Evolutionary conservation across 2,888 invertebrate species (phyloP).

Genomic region (Conus canariensis): DNA sequence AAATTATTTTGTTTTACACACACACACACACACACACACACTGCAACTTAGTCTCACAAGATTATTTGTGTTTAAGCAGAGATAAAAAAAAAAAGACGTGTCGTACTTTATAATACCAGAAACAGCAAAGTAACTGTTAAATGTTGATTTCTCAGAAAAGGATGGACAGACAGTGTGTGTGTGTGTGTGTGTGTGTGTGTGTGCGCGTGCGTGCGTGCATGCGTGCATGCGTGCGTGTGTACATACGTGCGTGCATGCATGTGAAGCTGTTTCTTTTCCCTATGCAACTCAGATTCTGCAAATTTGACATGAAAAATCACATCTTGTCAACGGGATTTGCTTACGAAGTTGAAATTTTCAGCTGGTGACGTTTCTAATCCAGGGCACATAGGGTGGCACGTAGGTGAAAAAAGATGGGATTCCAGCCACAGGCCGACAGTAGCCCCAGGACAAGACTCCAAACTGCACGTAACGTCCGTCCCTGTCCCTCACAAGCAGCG

Average conservation of each 20-base stretch:
- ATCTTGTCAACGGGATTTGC: background rate
- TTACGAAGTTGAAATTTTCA: background rate
- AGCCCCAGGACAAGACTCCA: conserved; percentile 4
- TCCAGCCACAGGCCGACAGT: background rate
- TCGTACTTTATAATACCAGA: background rate
- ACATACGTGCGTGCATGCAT: background rate
- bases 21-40: background rate
- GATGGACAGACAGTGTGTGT: background rate
- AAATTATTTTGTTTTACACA: too few species aligned
- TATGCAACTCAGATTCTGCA: too few species aligned
- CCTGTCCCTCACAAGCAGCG: background rate
- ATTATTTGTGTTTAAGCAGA: background rate
- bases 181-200: conserved; percentile 3
- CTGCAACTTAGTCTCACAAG: background rate
- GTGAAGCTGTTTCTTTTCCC: background rate
- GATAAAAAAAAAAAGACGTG: background rate
- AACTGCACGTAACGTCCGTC: background rate
- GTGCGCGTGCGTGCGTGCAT: background rate
- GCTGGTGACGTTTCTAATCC: background rate
- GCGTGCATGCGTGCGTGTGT: background rate
- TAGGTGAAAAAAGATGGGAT: background rate
- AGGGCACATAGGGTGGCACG: background rate
- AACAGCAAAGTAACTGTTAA: background rate
- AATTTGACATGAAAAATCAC: background rate
- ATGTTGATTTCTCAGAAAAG: too few species aligned